These are phyloP conservation scores for Coendou prehensilis DNA, from an alignment of 2,797 vertebrate genomes.

Conservation along the genomic window DNA sequence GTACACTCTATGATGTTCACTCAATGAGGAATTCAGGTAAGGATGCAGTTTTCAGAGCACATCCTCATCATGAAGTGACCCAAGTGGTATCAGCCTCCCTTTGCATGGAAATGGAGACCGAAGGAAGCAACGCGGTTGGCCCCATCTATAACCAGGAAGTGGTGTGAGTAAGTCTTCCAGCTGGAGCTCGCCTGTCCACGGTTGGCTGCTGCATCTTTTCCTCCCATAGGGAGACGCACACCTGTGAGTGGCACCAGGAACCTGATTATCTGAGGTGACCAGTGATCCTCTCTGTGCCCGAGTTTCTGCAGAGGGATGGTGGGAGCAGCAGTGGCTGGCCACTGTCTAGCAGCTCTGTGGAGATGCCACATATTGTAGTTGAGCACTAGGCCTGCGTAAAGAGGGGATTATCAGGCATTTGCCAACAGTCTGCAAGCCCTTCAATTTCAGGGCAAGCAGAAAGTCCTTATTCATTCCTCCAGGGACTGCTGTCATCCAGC, in stretches of 20 bases:
- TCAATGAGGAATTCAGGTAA: neutral
- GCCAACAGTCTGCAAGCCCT: slow-evolving; percentile 27
- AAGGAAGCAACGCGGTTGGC: neutral
- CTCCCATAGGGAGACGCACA: neutral
- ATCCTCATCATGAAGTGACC: neutral
- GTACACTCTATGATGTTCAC: neutral
- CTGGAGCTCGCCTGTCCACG: neutral
- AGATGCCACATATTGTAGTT: neutral
- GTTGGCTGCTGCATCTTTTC: neutral
- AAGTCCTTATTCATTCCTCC: slow-evolving; percentile 26
- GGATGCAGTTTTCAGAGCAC: neutral
- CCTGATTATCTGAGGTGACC: neutral
- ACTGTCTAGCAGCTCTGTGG: neutral
- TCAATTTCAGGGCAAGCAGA: neutral
- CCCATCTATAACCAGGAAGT: neutral
- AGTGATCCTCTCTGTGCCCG: neutral
- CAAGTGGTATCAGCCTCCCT: no score
- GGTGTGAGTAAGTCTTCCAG: neutral
- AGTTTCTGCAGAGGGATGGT: neutral
- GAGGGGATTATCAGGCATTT: neutral
- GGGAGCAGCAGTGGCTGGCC: no score
- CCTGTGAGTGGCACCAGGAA: neutral
- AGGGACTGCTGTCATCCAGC: neutral
- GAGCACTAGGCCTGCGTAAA: neutral
- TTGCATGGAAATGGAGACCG: neutral